Evolutionary conservation across 2,113 vertebrate species (phyloP), one percentile per base, ranked within the genome.

Genomic region (Myrmophylax atrothorax): DNA sequence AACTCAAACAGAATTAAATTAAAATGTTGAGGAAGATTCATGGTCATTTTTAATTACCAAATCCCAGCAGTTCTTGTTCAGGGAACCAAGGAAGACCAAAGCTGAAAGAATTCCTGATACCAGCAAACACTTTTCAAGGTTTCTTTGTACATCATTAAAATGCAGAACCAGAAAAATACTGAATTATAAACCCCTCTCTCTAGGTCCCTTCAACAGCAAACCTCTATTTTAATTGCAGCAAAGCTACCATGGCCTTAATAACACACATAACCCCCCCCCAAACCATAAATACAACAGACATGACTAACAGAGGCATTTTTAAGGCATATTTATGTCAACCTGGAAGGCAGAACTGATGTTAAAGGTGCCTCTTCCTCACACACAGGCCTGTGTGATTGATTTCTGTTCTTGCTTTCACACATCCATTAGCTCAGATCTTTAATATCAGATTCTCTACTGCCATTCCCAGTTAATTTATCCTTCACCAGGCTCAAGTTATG

Each of bases 241-340:
- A 22, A 69, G 22, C 31, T 52, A 14, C 33, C 9, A 3, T 1
- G 14, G 22, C 25, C 9, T 80, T 67, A 52, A 2, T 4, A 46
- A 16, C 73, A n/a, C 29, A 23, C 16, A 29, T 0, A 60, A 28
- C 33, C 4, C 6, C 20, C 20, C 7, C 33, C 37, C 8, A 4
- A 53, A 14, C 28, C 46, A 35, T 9, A 25, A 73, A n/a, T 35
- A 10, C 0, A 0, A 38, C 4, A 10, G 37, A 33, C 25, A 38
- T 18, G 4, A 52, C 8, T 19, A 40, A n/a, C 3, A 16, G 29
- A 44, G 35, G 14, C 26, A 20, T n/a, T 70, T 78, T 12, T 37
- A 53, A 58, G 33, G 58, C 0, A 0, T 35, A 4, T 67, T 93
- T 31, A 23, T 9, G 6, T 37, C 22, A 14, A 26, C 14, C 13